Conservation (phyloP, 2,888 invertebrate species). For the Tipula unca region DNA sequence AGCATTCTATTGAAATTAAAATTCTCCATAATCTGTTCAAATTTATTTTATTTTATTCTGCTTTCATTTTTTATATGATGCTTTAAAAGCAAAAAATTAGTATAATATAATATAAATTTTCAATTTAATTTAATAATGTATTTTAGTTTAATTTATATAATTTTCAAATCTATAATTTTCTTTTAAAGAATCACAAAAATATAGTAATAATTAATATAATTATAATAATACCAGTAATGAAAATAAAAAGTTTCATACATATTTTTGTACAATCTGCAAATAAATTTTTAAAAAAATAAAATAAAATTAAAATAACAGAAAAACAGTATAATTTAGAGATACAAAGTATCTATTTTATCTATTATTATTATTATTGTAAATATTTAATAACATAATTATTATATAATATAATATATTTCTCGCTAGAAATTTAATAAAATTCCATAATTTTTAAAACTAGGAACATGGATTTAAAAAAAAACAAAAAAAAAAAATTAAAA, state of each 20-base stretch:
- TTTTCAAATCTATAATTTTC: background rate
- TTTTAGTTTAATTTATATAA: background rate
- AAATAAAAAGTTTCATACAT: conserved; percentile 8
- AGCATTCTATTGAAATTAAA: background rate
- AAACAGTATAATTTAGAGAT: background rate
- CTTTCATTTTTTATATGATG: background rate
- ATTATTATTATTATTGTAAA: background rate
- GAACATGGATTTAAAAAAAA: background rate
- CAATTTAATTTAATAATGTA: background rate
- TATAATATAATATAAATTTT: background rate
- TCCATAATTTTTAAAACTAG: background rate
- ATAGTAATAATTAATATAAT: conserved; percentile 2
- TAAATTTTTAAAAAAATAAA: background rate
- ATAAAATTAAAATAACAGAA: background rate
- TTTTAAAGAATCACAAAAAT: conserved; percentile 16
- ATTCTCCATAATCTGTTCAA: background rate
- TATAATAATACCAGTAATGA: background rate
- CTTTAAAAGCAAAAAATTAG: background rate
- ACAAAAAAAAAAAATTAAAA: background rate
- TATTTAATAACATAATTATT: background rate
- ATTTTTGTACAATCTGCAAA: background rate
- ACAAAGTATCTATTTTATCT: conserved; percentile 19
- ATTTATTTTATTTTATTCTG: background rate
- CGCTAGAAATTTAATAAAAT: background rate
- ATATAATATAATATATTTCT: background rate